Conservation (phyloP, 1,140 invertebrate genomes). For the Listronotus bonariensis region DNA sequence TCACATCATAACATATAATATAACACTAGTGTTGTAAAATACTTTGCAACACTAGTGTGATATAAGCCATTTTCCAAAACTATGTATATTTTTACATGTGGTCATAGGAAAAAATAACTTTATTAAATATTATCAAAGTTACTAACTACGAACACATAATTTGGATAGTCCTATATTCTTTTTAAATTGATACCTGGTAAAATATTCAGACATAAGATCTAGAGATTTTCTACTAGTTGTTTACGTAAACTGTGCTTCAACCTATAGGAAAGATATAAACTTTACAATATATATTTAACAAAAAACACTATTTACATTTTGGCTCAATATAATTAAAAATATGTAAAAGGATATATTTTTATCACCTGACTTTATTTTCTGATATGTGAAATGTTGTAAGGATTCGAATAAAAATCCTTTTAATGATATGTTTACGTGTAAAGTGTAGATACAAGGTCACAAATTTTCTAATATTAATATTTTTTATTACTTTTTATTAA, state of each 20-base stretch:
- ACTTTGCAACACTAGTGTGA: too few relatives aligned
- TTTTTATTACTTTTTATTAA: background rate
- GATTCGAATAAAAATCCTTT: background rate
- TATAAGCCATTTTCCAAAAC: too few relatives aligned
- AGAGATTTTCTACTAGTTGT: too few relatives aligned
- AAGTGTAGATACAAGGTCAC: constrained; percentile 3
- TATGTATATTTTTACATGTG: too few relatives aligned
- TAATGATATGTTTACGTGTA: constrained; percentile 3
- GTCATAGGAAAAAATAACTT: too few relatives aligned
- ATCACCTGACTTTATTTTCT: constrained; percentile 19
- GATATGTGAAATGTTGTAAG: constrained; percentile 15
- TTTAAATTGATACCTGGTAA: too few relatives aligned
- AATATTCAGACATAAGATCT: too few relatives aligned
- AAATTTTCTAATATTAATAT: background rate
- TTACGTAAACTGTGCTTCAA: background rate
- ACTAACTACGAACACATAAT: too few relatives aligned
- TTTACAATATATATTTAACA: constrained; percentile 37
- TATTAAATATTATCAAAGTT: too few relatives aligned
- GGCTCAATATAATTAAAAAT: constrained; percentile 19
- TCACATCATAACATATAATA: too few relatives aligned
- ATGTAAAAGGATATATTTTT: constrained; percentile 30
- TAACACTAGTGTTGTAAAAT: too few relatives aligned
- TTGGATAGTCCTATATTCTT: too few relatives aligned
- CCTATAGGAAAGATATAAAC: constrained; percentile 30
- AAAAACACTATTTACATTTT: constrained; percentile 36